Evolutionary conservation across 2,888 invertebrate species (phyloP), one percentile per base, ranked within the genome.

Genomic region (Synanthedon tipuliformis): DNA sequence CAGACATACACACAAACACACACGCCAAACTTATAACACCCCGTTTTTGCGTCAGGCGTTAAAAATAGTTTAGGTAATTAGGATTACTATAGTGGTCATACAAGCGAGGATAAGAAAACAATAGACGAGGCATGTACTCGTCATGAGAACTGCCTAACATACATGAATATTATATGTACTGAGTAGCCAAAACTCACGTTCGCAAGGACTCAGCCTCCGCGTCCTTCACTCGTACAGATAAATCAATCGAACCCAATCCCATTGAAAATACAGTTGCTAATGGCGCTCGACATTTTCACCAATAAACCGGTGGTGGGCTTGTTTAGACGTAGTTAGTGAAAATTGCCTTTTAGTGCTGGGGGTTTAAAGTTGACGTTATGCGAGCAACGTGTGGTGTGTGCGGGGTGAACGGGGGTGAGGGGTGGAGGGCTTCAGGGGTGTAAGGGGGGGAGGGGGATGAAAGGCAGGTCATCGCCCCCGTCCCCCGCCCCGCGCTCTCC

Each of bases 291-390:
- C 69, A 72, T 70, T 74, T 78, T 78, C 78, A 74, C 71, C 74
- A 63, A 75, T 68, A 64, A 71, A 66, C 63, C 64, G 63, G 61
- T 59, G 61, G 34, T 34, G 34, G 10, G 34, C 34, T 67, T 66
- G 63, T 63, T 65, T 62, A 56, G 53, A 50, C 53, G 56, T 54
- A 53, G 61, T 71, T 66, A 61, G 55, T 59, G 60, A 69, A 75
- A 73, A 75, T 66, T 69, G 66, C 61, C 67, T 75, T 69, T 75
- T 68, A 63, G 52, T 50, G 55, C 56, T 34, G 63, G 56, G 60
- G 66, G 65, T 69, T 74, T 79, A 81, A 75, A 80, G 81, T 78
- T 72, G 73, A 68, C 65, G 73, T 73, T 79, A 57, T 60, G 56
- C 53, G 54, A 55, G 57, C 54, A 58, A 48, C 40, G 56, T 64